These are phyloP conservation scores for Notamacropus eugenii DNA, from an alignment of 2,797 vertebrate genomes.

Conservation along the genomic window DNA sequence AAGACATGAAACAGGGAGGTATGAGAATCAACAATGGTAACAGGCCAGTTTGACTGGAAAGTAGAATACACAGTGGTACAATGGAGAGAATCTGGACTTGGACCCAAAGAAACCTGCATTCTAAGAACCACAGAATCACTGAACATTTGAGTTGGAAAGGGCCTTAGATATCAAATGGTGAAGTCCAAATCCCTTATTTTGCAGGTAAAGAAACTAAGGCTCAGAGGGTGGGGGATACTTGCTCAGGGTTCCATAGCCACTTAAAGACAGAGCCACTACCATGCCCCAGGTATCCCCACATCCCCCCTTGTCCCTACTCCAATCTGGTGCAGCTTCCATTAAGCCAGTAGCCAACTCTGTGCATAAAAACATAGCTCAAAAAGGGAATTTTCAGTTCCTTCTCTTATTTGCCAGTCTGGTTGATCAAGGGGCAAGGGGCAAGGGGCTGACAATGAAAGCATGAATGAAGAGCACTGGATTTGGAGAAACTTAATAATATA, in stretches of 20 bases:
- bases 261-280: neutral
- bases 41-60: neutral
- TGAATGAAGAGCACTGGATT: neutral
- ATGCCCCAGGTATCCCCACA: neutral
- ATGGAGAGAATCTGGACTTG: neutral
- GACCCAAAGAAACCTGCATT: neutral
- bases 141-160: neutral
- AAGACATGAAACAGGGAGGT: neutral
- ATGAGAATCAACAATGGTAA: neutral
- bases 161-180: neutral
- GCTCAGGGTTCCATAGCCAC: neutral
- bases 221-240: neutral
- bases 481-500: neutral
- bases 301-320: neutral
- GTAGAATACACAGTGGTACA: neutral
- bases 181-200: neutral
- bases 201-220: neutral
- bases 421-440: neutral
- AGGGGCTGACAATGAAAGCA: neutral
- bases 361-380: neutral
- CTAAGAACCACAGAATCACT: neutral
- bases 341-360: neutral
- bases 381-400: neutral
- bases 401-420: neutral
- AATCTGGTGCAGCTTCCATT: neutral